These are phyloP conservation scores for Coccyzus lansbergi DNA, from an alignment of 2,797 vertebrate species.

Conservation along the genomic window DNA sequence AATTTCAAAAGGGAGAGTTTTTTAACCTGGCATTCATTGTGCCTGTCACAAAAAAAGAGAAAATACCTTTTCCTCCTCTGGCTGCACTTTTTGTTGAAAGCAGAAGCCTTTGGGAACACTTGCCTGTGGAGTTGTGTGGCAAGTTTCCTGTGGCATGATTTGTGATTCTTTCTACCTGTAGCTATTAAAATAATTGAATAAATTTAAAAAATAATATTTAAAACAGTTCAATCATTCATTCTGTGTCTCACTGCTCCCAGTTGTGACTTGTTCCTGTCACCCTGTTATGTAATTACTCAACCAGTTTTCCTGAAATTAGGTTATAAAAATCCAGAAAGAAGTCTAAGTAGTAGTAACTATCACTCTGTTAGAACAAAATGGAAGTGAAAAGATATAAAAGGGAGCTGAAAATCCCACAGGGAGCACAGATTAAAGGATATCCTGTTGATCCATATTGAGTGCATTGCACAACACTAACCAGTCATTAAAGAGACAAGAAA, in stretches of 20 bases:
- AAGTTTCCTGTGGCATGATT: not conserved
- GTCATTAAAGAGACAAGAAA: not conserved
- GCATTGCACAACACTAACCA: not conserved
- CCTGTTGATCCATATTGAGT: not conserved
- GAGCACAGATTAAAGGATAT: not conserved
- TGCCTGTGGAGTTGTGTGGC: not conserved
- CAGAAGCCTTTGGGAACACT: not conserved
- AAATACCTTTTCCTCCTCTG: not conserved
- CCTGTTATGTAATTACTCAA: not conserved
- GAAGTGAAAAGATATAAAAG: not conserved
- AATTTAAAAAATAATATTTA: not conserved
- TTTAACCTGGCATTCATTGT: not conserved
- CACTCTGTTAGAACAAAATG: not conserved
- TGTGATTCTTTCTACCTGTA: not conserved
- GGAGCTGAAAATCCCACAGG: not conserved
- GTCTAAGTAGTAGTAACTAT: not conserved
- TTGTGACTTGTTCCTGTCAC: not conserved
- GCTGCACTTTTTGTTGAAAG: not conserved
- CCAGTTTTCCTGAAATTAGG: not conserved
- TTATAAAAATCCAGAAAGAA: not conserved
- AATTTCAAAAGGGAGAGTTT: not conserved
- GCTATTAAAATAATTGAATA: not conserved
- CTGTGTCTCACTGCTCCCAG: not conserved
- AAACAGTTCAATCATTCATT: not conserved
- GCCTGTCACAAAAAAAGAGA: not conserved